phyloP scores from a whole-genome alignment of 1,140 invertebrate genomes.

The Neodiprion fabricii region DNA sequence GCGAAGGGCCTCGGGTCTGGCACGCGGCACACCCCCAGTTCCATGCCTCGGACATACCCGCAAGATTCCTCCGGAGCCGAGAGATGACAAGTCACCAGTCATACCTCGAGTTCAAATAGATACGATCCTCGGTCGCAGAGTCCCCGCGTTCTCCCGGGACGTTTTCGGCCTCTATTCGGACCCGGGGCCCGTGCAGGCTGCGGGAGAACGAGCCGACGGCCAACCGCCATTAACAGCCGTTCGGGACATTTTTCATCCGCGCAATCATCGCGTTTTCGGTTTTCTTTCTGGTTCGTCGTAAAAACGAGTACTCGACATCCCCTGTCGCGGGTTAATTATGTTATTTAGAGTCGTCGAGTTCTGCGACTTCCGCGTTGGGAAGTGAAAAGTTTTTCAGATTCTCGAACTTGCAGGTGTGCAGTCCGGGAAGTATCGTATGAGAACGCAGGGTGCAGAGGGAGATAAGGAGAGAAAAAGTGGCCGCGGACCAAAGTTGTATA shows the following conservation, averaged over 20 bases:
- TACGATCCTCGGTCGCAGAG: background rate
- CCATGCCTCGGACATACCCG: slow-evolving; percentile 26
- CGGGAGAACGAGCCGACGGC: background rate
- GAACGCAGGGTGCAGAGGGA: slow-evolving; percentile 40
- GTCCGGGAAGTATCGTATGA: slow-evolving; percentile 26
- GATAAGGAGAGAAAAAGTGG: slow-evolving; percentile 44
- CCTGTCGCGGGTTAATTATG: background rate
- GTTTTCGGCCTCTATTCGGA: background rate
- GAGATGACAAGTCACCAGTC: slow-evolving; percentile 23
- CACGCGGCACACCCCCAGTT: slow-evolving; percentile 55
- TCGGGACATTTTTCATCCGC: slow-evolving; percentile 52
- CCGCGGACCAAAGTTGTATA: too few relatives aligned
- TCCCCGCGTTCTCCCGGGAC: background rate
- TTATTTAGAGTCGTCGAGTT: background rate
- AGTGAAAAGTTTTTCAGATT: too few relatives aligned
- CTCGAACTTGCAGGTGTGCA: too few relatives aligned
- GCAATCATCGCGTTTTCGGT: slow-evolving; percentile 55
- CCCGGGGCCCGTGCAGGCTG: background rate
- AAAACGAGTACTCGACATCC: slow-evolving; percentile 17
- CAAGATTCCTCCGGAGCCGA: slow-evolving; percentile 33
- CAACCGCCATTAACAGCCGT: slow-evolving; percentile 46
- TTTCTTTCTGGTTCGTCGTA: slow-evolving; percentile 51
- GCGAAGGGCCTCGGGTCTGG: slow-evolving; percentile 47
- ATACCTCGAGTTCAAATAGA: slow-evolving; percentile 15
- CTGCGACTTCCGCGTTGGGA: background rate